Evolutionary conservation across 2,797 vertebrate genomes (phyloP).

Genomic region (Hoplostethus mediterraneus): DNA sequence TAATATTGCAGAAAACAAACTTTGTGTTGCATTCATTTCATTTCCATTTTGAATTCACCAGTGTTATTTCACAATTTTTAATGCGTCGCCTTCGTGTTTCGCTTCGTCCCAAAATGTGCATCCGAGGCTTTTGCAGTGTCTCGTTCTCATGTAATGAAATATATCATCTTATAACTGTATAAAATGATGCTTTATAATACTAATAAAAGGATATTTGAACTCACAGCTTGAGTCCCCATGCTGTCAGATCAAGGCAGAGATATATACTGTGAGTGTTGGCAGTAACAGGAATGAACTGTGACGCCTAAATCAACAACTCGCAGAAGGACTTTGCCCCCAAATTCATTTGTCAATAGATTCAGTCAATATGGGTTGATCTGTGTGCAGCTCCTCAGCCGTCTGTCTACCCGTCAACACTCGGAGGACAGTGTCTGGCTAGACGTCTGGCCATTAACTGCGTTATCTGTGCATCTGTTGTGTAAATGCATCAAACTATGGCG

Average conservation of each 20-base stretch:
- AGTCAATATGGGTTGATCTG: slow-evolving; percentile 87
- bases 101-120: slow-evolving; percentile 40
- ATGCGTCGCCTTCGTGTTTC: slow-evolving; percentile 46
- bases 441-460: slow-evolving; percentile 76
- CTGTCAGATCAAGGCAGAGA: slow-evolving; percentile 83
- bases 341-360: slow-evolving; percentile 89
- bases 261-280: slow-evolving; percentile 84
- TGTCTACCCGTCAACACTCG: slow-evolving; percentile 76
- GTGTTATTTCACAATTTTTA: slow-evolving; percentile 67
- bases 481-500: slow-evolving; percentile 57
- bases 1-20: slow-evolving; percentile 80
- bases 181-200: slow-evolving; percentile 53
- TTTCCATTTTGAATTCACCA: slow-evolving; percentile 71
- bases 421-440: slow-evolving; percentile 73
- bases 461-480: slow-evolving; percentile 71
- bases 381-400: slow-evolving; percentile 79
- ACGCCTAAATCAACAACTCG: slow-evolving; percentile 88
- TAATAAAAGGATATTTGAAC: slow-evolving; percentile 79
- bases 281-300: slow-evolving; percentile 84
- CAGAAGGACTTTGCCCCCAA: slow-evolving; percentile 87
- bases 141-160: slow-evolving; percentile 57
- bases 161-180: slow-evolving; percentile 49
- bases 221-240: slow-evolving; percentile 84
- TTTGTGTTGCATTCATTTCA: slow-evolving; percentile 78
- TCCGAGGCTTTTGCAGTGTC: slow-evolving; percentile 41